These are phyloP conservation scores for Minunthozetes semirufus DNA, from an alignment of 2,888 invertebrate species.

Conservation along the genomic window DNA sequence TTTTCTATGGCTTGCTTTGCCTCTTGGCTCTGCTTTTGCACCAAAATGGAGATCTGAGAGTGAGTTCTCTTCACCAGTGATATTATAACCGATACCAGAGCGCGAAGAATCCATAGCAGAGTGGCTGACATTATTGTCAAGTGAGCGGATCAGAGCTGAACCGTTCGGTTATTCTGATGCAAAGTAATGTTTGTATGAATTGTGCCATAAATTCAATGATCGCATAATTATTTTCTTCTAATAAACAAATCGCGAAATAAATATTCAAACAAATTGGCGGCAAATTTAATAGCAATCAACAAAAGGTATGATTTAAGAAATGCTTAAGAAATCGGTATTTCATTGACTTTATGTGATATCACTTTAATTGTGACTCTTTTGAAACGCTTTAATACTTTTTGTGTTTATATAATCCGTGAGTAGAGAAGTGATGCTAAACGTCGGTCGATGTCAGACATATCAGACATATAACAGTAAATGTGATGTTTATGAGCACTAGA, in stretches of 20 bases:
- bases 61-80: constrained; percentile 5
- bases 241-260: not conserved
- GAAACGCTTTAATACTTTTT: not conserved
- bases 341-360: not conserved
- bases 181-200: not conserved
- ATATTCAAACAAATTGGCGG: constrained; percentile 17
- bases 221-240: not conserved
- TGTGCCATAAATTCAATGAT: not conserved
- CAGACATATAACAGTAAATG: constrained; percentile 23
- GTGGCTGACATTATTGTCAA: constrained; percentile 10
- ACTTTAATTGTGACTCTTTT: constrained; percentile 4
- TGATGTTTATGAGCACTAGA: constrained; percentile 29
- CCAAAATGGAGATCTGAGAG: constrained; percentile 28
- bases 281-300: not conserved
- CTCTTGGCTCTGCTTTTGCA: constrained; percentile 30
- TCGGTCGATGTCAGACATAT: constrained; percentile 13
- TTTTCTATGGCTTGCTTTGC: constrained; percentile 17
- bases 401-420: not conserved
- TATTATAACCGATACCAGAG: constrained; percentile 15
- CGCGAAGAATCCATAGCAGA: constrained; percentile 6
- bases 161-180: not conserved
- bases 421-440: not conserved
- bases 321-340: not conserved
- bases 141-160: not conserved
- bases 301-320: constrained; percentile 6